These are phyloP conservation scores for Chaenodraco wilsoni DNA, from an alignment of 2,797 vertebrate species.

Conservation along the genomic window DNA sequence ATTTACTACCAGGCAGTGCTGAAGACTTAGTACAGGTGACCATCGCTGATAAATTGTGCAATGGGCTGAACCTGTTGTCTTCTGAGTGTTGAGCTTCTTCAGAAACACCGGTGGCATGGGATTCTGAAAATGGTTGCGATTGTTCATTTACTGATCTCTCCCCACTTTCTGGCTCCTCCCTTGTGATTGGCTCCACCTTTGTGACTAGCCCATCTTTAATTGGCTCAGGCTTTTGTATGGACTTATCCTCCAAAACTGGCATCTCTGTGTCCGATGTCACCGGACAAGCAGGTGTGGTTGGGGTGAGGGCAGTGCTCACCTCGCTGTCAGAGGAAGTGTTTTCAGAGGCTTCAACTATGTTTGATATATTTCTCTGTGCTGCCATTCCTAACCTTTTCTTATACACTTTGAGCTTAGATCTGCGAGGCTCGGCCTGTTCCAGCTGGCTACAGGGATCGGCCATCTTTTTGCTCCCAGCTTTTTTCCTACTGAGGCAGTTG, in stretches of 20 bases:
- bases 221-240: slow-evolving; percentile 16
- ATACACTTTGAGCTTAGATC: slow-evolving; percentile 88
- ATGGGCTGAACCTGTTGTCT: slow-evolving; percentile 52
- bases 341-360: slow-evolving; percentile 80
- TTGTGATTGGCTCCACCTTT: neutral
- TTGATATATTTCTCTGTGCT: slow-evolving; percentile 73
- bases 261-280: slow-evolving; percentile 53
- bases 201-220: slow-evolving; percentile 22
- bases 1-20: slow-evolving; percentile 92
- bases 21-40: slow-evolving; percentile 85
- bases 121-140: slow-evolving; percentile 36
- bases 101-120: slow-evolving; percentile 12
- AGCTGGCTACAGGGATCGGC: slow-evolving; percentile 79
- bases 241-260: slow-evolving; percentile 35
- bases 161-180: slow-evolving; percentile 31
- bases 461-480: slow-evolving; percentile 74
- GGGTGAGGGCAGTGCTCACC: slow-evolving; percentile 71
- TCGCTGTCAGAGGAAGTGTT: slow-evolving; percentile 71
- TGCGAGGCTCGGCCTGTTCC: slow-evolving; percentile 84
- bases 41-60: slow-evolving; percentile 74
- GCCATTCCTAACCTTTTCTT: slow-evolving; percentile 85
- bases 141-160: slow-evolving; percentile 38
- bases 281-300: slow-evolving; percentile 26
- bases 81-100: slow-evolving; percentile 43
- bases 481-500: slow-evolving; percentile 95